Evolutionary conservation across 2,113 vertebrate genomes (phyloP).

Genomic region (Lipophrys pholis): DNA sequence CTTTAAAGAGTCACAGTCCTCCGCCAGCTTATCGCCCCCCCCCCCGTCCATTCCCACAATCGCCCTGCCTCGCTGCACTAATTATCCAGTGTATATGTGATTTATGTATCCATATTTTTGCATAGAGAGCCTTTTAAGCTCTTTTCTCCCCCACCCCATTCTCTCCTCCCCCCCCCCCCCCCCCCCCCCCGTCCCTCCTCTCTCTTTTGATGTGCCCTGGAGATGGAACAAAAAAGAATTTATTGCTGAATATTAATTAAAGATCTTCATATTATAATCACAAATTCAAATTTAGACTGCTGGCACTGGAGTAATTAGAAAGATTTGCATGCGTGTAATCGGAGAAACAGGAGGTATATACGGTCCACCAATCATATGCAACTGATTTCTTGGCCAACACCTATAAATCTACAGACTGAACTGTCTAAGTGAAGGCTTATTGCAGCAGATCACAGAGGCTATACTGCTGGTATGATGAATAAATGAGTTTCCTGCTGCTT

Average conservation of each 20-base stretch:
- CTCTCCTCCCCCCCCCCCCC: not conserved
- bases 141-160: not conserved
- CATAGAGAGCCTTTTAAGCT: slow-evolving; percentile 18
- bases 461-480: not conserved
- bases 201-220: not conserved
- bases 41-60: slow-evolving; percentile 3
- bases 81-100: slow-evolving; percentile 31
- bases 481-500: too few species aligned
- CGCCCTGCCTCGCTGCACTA: slow-evolving; percentile 28
- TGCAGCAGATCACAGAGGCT: not conserved
- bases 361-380: slow-evolving; percentile 6
- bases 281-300: slow-evolving; percentile 33
- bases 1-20: slow-evolving; percentile 13
- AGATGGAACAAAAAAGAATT: slow-evolving; percentile 27
- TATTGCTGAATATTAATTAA: slow-evolving; percentile 44
- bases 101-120: slow-evolving; percentile 43
- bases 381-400: not conserved
- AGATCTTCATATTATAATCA: slow-evolving; percentile 1
- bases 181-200: not conserved
- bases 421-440: not conserved
- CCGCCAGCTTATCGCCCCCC: not conserved
- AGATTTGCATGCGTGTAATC: slow-evolving; percentile 37
- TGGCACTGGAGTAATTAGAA: slow-evolving; percentile 4
- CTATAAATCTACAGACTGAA: not conserved
- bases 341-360: slow-evolving; percentile 13